Percentiles rank a stretch among this genome's conserved stretches.
Conservation (phyloP, 2,797 vertebrate genomes). For the Enteromius viviparus region DNA sequence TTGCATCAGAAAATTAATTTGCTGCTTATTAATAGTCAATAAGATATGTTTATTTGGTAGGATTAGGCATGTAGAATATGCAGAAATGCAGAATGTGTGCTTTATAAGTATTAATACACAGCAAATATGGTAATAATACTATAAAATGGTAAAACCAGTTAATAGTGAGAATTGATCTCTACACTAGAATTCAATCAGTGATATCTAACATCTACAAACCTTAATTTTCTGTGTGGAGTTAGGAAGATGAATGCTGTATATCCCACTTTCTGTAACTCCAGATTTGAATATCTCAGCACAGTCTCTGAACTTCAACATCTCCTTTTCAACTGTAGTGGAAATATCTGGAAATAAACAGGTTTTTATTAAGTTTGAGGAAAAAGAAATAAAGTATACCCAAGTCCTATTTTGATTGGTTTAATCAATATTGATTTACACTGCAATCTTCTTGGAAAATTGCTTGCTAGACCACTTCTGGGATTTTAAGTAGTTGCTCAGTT, state of each 20-base stretch:
- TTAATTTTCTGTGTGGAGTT: conserved; percentile 79
- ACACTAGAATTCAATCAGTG: not conserved
- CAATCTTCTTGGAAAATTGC: not conserved
- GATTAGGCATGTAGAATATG: not conserved
- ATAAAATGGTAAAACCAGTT: not conserved
- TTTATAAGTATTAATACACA: not conserved
- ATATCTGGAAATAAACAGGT: conserved; percentile 69
- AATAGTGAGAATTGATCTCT: not conserved
- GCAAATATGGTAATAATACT: not conserved
- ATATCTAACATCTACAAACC: conserved; percentile 65
- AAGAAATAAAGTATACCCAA: not conserved
- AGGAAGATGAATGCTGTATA: conserved; percentile 76
- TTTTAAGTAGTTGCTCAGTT: not conserved
- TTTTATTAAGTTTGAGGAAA: conserved; percentile 23
- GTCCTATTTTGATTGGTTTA: not conserved
- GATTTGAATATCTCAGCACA: conserved; percentile 80
- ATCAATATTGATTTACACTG: not conserved
- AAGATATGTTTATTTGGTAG: not conserved
- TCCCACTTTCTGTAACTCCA: conserved; percentile 77
- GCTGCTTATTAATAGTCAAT: not conserved
- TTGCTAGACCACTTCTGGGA: not conserved
- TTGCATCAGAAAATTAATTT: not conserved
- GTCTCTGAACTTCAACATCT: conserved; percentile 74
- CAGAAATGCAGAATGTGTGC: not conserved
- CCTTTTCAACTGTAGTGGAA: conserved; percentile 67